These are phyloP conservation scores for Smittia sp. DNA, from an alignment of 2,888 invertebrate genomes.

Conservation along the genomic window DNA sequence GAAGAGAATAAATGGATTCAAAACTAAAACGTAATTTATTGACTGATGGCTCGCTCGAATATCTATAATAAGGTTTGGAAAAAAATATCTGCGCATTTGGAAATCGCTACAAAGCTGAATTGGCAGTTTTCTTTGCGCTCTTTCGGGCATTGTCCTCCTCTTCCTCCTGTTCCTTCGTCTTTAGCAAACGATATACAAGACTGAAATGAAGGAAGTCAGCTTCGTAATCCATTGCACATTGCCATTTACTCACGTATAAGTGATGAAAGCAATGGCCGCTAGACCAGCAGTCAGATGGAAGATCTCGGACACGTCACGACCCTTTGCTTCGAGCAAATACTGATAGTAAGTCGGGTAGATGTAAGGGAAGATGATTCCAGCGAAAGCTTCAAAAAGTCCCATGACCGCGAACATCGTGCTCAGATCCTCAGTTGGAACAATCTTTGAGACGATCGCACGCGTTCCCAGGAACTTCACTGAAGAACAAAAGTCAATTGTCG, in stretches of 20 bases:
- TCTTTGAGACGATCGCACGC: constrained; percentile 51
- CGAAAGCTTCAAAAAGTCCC: constrained; percentile 51
- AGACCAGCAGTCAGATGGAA: constrained; percentile 7
- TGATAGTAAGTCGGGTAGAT: constrained; percentile 12
- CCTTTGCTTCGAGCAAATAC: background rate
- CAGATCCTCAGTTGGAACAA: constrained; percentile 51
- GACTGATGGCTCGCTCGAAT: background rate
- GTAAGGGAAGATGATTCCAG: constrained; percentile 50
- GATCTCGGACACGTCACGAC: constrained; percentile 8
- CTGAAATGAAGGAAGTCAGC: background rate
- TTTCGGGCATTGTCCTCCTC: background rate
- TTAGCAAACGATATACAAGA: background rate
- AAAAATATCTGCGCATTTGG: background rate
- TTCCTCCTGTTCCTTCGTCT: background rate
- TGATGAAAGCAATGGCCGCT: background rate
- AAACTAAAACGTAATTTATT: background rate
- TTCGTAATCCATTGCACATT: background rate
- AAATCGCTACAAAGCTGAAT: background rate
- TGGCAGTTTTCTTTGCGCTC: background rate
- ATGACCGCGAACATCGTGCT: constrained; percentile 49
- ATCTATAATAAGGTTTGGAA: too few relatives aligned
- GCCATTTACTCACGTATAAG: constrained; percentile 19
- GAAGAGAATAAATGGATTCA: too few relatives aligned
- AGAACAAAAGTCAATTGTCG: constrained; percentile 50
- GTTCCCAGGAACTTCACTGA: constrained; percentile 51